Percentiles rank a stretch among this genome's conserved stretches.
These are phyloP conservation scores for Serilophus lunatus DNA, from an alignment of 2,113 vertebrate species.

Conservation along the genomic window DNA sequence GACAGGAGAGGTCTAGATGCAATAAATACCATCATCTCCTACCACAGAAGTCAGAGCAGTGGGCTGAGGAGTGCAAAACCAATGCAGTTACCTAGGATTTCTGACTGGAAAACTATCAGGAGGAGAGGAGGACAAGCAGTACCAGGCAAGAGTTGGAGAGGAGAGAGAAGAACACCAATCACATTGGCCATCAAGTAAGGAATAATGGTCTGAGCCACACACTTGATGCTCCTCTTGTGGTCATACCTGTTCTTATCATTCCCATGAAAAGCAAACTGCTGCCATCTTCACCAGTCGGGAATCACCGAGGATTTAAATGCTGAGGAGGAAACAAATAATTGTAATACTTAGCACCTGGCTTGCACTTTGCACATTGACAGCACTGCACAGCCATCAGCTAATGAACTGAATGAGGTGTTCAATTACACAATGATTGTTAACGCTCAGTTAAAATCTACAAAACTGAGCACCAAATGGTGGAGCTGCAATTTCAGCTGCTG, in stretches of 20 bases:
- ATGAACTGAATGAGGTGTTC: slow-evolving; percentile 58
- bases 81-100: background rate
- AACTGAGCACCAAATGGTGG: slow-evolving; percentile 28
- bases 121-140: background rate
- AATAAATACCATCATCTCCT: rapidly evolving
- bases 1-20: background rate
- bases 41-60: background rate
- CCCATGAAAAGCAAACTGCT: background rate
- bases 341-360: slow-evolving; percentile 29
- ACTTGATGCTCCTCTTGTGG: background rate
- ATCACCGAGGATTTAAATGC: background rate
- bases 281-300: background rate
- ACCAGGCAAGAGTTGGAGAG: background rate
- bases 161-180: background rate
- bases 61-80: background rate
- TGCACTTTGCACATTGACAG: slow-evolving; percentile 30
- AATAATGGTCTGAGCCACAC: rapidly evolving
- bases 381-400: slow-evolving; percentile 40
- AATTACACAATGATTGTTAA: slow-evolving; percentile 59
- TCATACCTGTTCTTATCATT: background rate
- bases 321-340: slow-evolving; percentile 48
- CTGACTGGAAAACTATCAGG: background rate
- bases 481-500: background rate
- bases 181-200: background rate
- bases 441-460: slow-evolving; percentile 48